Evolutionary conservation across 2,113 vertebrate genomes (phyloP).

Genomic region (Psittacara wagleri): DNA sequence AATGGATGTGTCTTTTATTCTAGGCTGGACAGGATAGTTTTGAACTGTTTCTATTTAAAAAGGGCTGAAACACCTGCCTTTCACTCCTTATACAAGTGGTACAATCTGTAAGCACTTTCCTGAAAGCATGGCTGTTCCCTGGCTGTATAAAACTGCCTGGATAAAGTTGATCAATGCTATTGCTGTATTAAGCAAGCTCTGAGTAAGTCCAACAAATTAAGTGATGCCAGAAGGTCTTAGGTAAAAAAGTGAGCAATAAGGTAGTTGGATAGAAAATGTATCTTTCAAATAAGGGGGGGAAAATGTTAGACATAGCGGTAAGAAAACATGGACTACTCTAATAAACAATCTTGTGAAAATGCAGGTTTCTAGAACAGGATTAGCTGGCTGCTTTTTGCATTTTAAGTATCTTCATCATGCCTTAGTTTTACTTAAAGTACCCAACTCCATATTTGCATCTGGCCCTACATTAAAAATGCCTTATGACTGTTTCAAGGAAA

Average conservation of each 20-base stretch:
- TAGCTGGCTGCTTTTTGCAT: not conserved
- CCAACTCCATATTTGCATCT: not conserved
- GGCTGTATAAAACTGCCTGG: not conserved
- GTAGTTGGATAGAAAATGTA: not conserved
- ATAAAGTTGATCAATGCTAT: not conserved
- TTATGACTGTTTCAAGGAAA: not conserved
- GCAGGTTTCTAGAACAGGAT: not conserved
- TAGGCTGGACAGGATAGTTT: not conserved
- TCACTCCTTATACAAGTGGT: not conserved
- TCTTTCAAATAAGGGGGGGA: not conserved
- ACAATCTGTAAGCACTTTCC: not conserved
- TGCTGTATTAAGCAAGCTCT: not conserved
- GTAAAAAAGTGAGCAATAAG: not conserved
- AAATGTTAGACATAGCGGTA: not conserved
- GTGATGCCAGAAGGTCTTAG: not conserved
- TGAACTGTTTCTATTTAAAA: not conserved
- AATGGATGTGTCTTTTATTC: not conserved
- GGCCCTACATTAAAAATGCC: not conserved
- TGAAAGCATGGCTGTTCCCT: not conserved
- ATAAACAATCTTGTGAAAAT: not conserved
- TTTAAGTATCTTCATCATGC: not conserved
- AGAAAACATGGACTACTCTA: accelerated
- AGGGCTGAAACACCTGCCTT: not conserved
- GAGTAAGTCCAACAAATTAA: not conserved
- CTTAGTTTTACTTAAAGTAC: not conserved